These are phyloP conservation scores for Orthosia cruda DNA, from an alignment of 2,888 invertebrate genomes.

Conservation along the genomic window DNA sequence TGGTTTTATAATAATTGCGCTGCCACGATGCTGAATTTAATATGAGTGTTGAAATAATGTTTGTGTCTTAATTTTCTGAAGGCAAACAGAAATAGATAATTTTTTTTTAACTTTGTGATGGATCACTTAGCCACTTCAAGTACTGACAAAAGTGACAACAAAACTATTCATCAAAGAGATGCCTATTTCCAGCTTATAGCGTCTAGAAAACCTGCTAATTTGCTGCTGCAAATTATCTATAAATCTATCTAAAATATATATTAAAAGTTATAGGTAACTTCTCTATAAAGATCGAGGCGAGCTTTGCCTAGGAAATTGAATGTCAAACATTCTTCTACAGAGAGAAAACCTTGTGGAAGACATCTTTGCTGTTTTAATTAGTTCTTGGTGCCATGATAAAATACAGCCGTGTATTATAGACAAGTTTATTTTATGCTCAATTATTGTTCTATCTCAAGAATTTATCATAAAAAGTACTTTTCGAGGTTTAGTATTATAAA, in stretches of 20 bases:
- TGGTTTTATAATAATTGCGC: slow-evolving; percentile 12
- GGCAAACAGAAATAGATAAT: not conserved
- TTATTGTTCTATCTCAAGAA: not conserved
- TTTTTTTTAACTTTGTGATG: not conserved
- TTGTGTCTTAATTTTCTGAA: not conserved
- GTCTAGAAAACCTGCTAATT: not conserved
- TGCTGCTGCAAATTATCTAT: not conserved
- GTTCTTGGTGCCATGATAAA: slow-evolving; percentile 7
- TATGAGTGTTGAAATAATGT: not conserved
- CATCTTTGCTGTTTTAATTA: slow-evolving; percentile 40
- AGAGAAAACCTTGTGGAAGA: not conserved
- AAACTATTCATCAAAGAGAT: not conserved
- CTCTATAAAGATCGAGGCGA: not conserved
- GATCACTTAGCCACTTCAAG: not conserved
- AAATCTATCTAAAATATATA: not conserved
- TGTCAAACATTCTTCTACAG: slow-evolving; percentile 22
- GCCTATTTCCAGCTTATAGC: not conserved
- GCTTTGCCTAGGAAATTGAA: slow-evolving; percentile 57
- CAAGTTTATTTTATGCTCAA: not conserved
- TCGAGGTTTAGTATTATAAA: not conserved
- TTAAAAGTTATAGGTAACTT: slow-evolving; percentile 4
- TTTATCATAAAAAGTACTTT: not conserved
- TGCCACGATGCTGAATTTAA: slow-evolving; percentile 32
- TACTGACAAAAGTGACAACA: too few species aligned
- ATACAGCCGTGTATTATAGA: not conserved